Percentiles rank a stretch among this genome's conserved stretches.
These are phyloP conservation scores for Sminthopsis crassicaudata DNA, from an alignment of 2,113 vertebrate genomes.

Conservation along the genomic window DNA sequence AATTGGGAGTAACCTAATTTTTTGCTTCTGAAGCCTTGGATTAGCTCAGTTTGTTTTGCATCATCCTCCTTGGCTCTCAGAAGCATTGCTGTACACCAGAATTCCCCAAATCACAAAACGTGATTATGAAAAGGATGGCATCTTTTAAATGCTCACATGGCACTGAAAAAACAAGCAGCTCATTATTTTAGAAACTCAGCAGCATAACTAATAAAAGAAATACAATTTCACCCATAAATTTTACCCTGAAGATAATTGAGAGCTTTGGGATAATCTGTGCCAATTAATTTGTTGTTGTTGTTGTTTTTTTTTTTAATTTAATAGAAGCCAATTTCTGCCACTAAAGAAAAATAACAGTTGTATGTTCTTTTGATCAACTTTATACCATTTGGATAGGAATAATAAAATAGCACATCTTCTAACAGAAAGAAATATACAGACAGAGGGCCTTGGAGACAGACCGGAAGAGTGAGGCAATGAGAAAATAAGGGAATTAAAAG, in stretches of 20 bases:
- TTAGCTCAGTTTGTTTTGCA: conserved; percentile 15
- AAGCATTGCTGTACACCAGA: neutral
- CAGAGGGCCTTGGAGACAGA: neutral
- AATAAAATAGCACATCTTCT: neutral
- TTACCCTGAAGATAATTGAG: conserved; percentile 31
- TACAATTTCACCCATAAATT: neutral
- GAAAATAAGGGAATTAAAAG: neutral
- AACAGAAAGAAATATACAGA: neutral
- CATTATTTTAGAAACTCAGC: conserved; percentile 8
- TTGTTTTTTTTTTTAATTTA: conserved; percentile 27
- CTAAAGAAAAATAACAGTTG: conserved; percentile 44
- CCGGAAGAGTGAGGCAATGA: too few relatives aligned
- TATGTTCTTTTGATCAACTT: conserved; percentile 20
- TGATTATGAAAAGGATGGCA: neutral
- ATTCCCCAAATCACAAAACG: neutral
- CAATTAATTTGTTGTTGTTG: neutral
- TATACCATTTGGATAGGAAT: conserved; percentile 32
- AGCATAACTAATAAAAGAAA: conserved; percentile 20
- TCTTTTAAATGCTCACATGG: neutral
- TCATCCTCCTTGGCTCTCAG: neutral
- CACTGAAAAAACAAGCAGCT: conserved; percentile 4
- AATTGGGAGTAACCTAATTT: neutral
- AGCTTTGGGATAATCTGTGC: conserved; percentile 24
- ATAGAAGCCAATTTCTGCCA: neutral
- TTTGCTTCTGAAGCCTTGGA: neutral